Percentiles rank a stretch among this genome's conserved stretches.
These are phyloP conservation scores for Pollenia angustigena DNA, from an alignment of 2,888 invertebrate species.

Conservation along the genomic window DNA sequence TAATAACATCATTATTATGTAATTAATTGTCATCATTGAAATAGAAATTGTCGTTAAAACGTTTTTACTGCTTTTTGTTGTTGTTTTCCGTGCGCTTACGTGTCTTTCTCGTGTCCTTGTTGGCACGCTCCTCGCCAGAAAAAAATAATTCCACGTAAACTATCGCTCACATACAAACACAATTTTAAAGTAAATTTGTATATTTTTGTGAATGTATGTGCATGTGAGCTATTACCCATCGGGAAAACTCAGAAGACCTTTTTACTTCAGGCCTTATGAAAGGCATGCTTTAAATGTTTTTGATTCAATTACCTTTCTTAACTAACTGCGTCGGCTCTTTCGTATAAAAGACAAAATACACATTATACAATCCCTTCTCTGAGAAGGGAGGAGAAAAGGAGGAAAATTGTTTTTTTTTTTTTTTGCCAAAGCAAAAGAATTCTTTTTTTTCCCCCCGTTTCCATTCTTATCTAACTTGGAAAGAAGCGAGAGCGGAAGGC, in stretches of 20 bases:
- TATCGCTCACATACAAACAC: slow-evolving; percentile 22
- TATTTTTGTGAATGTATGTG: neutral
- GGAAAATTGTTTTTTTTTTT: too few relatives aligned
- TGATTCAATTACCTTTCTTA: too few relatives aligned
- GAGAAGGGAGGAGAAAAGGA: too few relatives aligned
- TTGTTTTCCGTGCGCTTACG: slow-evolving; percentile 3
- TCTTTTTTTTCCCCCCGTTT: too few relatives aligned
- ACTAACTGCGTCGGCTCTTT: too few relatives aligned
- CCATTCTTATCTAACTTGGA: too few relatives aligned
- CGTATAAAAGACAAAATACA: too few relatives aligned
- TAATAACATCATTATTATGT: slow-evolving; percentile 9
- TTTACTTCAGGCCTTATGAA: neutral
- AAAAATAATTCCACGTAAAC: slow-evolving; percentile 8
- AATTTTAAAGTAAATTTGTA: neutral
- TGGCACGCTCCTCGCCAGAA: slow-evolving; percentile 15
- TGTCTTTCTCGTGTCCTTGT: slow-evolving; percentile 35
- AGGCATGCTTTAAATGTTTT: too few relatives aligned
- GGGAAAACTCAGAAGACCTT: neutral
- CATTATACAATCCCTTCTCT: too few relatives aligned
- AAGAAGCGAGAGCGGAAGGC: too few relatives aligned
- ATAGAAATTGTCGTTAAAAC: slow-evolving; percentile 23
- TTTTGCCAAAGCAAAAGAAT: too few relatives aligned
- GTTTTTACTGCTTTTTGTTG: neutral
- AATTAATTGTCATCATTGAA: slow-evolving; percentile 15
- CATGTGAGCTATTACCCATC: neutral